phyloP scores from a whole-genome alignment of 2,113 vertebrate species.

The Stigmatopora argus region DNA sequence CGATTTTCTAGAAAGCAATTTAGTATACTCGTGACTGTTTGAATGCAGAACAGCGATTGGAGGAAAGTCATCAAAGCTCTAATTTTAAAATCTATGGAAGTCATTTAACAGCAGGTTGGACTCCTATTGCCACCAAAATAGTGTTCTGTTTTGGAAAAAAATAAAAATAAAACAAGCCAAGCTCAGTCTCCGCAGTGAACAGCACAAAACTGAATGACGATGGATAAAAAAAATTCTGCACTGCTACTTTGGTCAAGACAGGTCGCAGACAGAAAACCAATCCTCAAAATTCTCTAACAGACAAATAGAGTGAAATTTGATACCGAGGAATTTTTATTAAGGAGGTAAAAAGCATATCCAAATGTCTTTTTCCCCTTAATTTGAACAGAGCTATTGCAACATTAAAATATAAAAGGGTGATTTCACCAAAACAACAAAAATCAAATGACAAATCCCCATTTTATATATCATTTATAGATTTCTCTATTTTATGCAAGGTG shows the following conservation, averaged over 20 bases:
- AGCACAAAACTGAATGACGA: not conserved
- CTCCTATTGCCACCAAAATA: constrained; percentile 1
- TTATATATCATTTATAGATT: too few relatives aligned
- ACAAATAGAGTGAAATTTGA: not conserved
- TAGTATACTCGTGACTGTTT: too few relatives aligned
- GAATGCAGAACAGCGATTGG: not conserved
- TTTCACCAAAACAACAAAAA: too few relatives aligned
- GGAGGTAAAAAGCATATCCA: too few relatives aligned
- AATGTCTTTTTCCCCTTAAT: too few relatives aligned
- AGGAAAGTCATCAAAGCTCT: not conserved
- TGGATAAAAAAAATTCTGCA: not conserved
- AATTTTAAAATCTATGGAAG: not conserved
- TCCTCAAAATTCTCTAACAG: not conserved
- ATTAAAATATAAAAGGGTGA: too few relatives aligned
- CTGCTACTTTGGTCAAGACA: not conserved
- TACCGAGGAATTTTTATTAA: too few relatives aligned
- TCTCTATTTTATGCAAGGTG: too few relatives aligned
- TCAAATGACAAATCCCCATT: too few relatives aligned
- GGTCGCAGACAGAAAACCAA: not conserved
- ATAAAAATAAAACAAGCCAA: not conserved
- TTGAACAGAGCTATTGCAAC: too few relatives aligned
- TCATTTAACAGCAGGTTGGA: not conserved
- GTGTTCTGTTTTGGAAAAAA: not conserved
- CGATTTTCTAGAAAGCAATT: too few relatives aligned
- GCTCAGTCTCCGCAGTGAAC: not conserved